Base-by-base conservation (phyloP, 2,888 invertebrate genomes). In the Cheilosia pagana region DNA sequence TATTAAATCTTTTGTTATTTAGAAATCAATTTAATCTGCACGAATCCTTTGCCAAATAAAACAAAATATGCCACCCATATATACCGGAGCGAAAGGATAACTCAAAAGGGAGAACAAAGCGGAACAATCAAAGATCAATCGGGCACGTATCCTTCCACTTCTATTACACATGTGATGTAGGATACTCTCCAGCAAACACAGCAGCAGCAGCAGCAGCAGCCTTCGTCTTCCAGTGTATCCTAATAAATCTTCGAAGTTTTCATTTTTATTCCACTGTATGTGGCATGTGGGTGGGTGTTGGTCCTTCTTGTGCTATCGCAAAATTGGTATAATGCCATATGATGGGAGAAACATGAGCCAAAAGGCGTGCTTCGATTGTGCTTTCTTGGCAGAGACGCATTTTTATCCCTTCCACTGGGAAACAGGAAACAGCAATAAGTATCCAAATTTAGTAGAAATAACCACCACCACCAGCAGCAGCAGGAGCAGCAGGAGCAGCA, bases 91-190 rank as follows among this genome's bases (percentile, higher is more conserved):
- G 48, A 70, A 79, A 62, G 60, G 23, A 52, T 75, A 83, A 81
- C 76, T 76, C 70, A 81, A 85, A 85, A 76, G 43, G 55, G 57
- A 79, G 67, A 85, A 85, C 71, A 81, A 76, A 85, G 75, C 79
- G 67, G 50, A 85, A 85, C 85, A 85, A 85, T 85, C 85, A 85
- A 85, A 81, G 81, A 85, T 85, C 85, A 85, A 85, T 85, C 85
- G 85, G 81, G 81, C 85, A 85, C 85, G 85, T 85, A 81, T 81
- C 71, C 85, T 81, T 81, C 57, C 50, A 71, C 65, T 75, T 76
- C 85, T 71, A 70, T 81, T 85, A 81, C 81, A 71, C 65, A 76
- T 71, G 81, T 75, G 75, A 81, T 75, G 81, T 48, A 67, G 71
- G 60, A 65, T 71, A 76, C 43, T 70, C 50, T 70, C 31, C 25